Percentiles rank a stretch among this genome's conserved stretches.
Evolutionary conservation across 2,113 vertebrate genomes (phyloP).

Genomic region (Holacanthus passer): DNA sequence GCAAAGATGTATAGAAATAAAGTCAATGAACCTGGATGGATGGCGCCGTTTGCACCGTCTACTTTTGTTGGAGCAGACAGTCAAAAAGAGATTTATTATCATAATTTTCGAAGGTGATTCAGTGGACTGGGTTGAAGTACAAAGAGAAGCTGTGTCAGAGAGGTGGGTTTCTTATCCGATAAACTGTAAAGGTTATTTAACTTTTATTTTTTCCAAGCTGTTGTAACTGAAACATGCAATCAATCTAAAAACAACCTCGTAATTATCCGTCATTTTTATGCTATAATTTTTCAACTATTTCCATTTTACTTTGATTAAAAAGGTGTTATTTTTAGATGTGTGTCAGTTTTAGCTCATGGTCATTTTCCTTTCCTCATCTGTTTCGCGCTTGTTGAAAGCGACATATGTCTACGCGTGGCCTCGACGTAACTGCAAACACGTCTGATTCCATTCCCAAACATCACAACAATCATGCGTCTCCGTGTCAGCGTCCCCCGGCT

Average conservation of each 20-base stretch:
- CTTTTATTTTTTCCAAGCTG: background rate
- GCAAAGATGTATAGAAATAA: background rate
- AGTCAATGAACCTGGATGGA: background rate
- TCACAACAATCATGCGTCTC: constrained; percentile 24
- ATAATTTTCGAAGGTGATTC: background rate
- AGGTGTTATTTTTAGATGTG: background rate
- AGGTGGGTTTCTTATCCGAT: too few relatives aligned
- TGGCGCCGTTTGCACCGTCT: background rate
- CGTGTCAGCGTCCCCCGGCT: constrained; percentile 30
- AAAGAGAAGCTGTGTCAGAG: background rate
- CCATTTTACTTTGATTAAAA: background rate
- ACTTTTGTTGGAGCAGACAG: background rate
- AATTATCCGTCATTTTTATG: background rate
- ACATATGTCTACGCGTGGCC: constrained; percentile 1
- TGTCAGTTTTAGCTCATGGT: background rate
- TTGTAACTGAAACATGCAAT: background rate
- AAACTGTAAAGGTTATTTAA: background rate
- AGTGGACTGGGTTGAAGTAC: background rate
- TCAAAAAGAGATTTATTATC: background rate
- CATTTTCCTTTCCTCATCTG: background rate
- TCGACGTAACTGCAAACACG: background rate
- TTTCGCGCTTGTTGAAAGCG: constrained; percentile 25
- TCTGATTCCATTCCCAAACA: background rate
- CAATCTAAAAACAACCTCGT: background rate
- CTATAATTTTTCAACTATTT: background rate